Conservation (phyloP, 2,797 vertebrate genomes). For the Onychomys leucogaster region DNA sequence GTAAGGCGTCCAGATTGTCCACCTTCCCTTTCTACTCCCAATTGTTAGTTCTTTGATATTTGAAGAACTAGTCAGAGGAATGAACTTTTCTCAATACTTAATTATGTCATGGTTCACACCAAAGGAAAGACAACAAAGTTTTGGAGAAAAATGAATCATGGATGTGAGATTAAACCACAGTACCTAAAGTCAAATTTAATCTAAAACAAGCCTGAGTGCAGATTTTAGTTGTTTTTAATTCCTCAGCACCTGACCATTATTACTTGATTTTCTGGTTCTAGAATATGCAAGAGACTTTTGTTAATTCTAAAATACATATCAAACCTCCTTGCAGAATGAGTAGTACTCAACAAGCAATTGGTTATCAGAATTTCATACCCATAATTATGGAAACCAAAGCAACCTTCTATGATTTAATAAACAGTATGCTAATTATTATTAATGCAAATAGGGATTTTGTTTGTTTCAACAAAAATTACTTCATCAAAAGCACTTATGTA, state of each 20-base stretch:
- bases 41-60: conserved; percentile 68
- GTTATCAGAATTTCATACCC: conserved; percentile 82
- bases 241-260: conserved; percentile 81
- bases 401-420: conserved; percentile 83
- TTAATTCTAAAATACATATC: conserved; percentile 82
- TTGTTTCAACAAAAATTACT: conserved; percentile 69
- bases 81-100: conserved; percentile 25
- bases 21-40: conserved; percentile 56
- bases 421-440: conserved; percentile 81
- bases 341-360: conserved; percentile 81
- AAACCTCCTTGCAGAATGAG: conserved; percentile 68
- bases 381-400: neutral
- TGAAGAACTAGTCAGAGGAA: conserved; percentile 11
- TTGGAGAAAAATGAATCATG: neutral
- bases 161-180: conserved; percentile 76
- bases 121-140: neutral
- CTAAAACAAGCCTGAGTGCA: conserved; percentile 55
- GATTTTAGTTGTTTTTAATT: conserved; percentile 80
- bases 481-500: conserved; percentile 73
- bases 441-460: conserved; percentile 47
- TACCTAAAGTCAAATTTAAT: conserved; percentile 80
- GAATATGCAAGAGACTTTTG: conserved; percentile 77
- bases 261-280: conserved; percentile 80
- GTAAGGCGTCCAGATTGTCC: conserved; percentile 66
- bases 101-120: neutral